Conservation (phyloP, 1,140 invertebrate genomes). For the Gonatopus flavifemur region DNA sequence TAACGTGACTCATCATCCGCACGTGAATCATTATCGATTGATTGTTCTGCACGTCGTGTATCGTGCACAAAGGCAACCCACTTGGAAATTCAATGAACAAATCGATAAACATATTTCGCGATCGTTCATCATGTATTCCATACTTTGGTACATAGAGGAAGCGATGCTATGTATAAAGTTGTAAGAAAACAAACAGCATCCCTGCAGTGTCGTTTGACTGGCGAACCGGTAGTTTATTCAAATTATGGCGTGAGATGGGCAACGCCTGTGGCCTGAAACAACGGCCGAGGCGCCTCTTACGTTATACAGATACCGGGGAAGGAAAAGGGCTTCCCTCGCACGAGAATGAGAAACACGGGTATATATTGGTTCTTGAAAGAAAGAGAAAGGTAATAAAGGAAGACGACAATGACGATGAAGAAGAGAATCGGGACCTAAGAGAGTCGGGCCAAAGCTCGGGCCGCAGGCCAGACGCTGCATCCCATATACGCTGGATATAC, state of each 20-base stretch:
- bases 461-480: background rate
- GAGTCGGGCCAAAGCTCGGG: background rate
- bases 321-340: background rate
- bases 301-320: too few species aligned
- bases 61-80: too few species aligned
- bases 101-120: too few species aligned
- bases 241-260: conserved; percentile 20
- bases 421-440: background rate
- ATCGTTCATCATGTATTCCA: too few species aligned
- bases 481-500: too few species aligned
- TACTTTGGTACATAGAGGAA: too few species aligned
- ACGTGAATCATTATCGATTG: too few species aligned
- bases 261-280: conserved; percentile 21
- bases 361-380: conserved; percentile 9
- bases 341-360: background rate
- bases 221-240: conserved; percentile 26
- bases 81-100: too few species aligned
- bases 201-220: conserved; percentile 13
- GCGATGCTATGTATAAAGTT: too few species aligned
- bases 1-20: too few species aligned
- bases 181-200: too few species aligned
- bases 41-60: too few species aligned
- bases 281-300: conserved; percentile 1
- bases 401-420: conserved; percentile 1
- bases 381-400: conserved; percentile 9